Base-by-base conservation (phyloP, 2,888 invertebrate genomes). In the Melieria picta region DNA sequence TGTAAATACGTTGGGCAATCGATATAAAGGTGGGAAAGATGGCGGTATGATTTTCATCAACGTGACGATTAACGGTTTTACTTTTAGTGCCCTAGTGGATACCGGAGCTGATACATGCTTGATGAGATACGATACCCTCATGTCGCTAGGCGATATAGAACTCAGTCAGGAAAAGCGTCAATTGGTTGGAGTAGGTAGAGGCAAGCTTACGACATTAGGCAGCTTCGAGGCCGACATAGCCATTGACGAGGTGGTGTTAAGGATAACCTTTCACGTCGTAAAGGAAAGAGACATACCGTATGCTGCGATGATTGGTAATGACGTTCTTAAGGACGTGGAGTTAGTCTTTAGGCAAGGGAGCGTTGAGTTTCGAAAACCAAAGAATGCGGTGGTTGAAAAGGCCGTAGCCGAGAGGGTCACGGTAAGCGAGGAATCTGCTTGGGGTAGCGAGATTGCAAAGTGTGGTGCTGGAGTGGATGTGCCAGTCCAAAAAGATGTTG, bases 201-300 rank as follows among this genome's bases (percentile, higher is more conserved):
- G 64, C 7, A 45, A 42, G 55, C 42, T 64, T 11, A 64, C 43
- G 55, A 64, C 63, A 50, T 30, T 63, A 52, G 64, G 64, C 43
- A 64, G 55, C 47, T 63, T 63, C 42, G 43, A 10, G 13, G 42
- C 47, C 47, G 47, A 46, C 5, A 62, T 62, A 16, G 9, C 4
- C 7, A 30, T 62, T 9, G 62, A 62, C 11, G 47, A 48, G 16
- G 10, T 63, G 4, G 16, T 42, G 11, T 7, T 63, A 48, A 47
- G n/a, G 0, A 30, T 62, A 16, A 62, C 47, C 6, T 62, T 62
- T 16, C 62, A 62, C 6, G 47, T 62, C 16, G 47, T 47, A 16
- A 62, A 30, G 47, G 62, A 61, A 16, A 11, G 61, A 7, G 61
- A 46, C 9, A 56, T 56, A 11, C 56, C 56, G n/a, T 56, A 56